Evolutionary conservation across 2,888 invertebrate genomes (phyloP).

Genomic region (Drepanosiphum platanoidis): DNA sequence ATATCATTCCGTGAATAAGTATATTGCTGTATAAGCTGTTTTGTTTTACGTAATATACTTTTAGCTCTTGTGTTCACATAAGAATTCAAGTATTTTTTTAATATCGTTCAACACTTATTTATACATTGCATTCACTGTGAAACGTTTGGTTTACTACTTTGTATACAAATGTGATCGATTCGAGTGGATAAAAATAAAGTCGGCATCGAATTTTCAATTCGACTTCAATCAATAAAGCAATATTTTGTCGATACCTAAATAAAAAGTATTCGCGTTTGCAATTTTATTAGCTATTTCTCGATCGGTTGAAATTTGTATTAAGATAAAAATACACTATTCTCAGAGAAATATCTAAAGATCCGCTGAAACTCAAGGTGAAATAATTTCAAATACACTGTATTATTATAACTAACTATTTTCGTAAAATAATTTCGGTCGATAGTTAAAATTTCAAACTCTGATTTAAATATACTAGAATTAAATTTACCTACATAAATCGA

Average conservation of each 20-base stretch:
- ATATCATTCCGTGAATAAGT: background rate
- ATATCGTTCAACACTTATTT: background rate
- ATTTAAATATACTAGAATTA: too few species aligned
- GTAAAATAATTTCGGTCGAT: too few species aligned
- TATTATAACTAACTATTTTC: too few species aligned
- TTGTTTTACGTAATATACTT: background rate
- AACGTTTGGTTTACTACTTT: background rate
- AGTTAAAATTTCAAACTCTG: too few species aligned
- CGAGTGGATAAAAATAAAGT: background rate
- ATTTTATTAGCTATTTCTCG: too few species aligned
- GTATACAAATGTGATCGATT: background rate
- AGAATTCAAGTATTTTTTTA: background rate
- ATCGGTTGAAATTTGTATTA: too few species aligned
- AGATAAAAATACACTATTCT: too few species aligned
- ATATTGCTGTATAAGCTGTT: background rate
- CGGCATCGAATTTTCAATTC: background rate
- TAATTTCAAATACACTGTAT: too few species aligned
- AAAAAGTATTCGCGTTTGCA: too few species aligned
- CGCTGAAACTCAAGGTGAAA: too few species aligned
- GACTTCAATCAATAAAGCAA: background rate
- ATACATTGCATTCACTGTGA: background rate
- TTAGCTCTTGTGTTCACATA: background rate
- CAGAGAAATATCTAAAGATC: too few species aligned
- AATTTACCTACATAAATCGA: too few species aligned
- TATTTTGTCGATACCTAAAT: background rate